phyloP scores from a whole-genome alignment of 1,140 invertebrate species.

The Wasmannia auropunctata region DNA sequence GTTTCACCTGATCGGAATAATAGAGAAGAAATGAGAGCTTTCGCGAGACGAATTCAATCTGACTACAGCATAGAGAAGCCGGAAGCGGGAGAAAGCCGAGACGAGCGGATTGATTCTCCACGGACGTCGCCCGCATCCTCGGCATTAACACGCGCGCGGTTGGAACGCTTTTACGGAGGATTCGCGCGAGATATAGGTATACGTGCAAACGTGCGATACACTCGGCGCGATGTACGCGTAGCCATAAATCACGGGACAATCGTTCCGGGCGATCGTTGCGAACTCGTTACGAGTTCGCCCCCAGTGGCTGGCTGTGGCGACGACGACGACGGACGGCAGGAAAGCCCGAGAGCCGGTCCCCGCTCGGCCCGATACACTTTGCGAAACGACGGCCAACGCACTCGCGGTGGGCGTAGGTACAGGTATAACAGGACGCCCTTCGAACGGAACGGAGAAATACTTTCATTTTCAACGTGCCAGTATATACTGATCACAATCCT shows the following conservation, averaged over 20 bases:
- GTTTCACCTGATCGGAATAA: neutral
- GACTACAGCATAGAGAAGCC: neutral
- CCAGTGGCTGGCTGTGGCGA: slow-evolving; percentile 41
- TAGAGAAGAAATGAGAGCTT: slow-evolving; percentile 19
- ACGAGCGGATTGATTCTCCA: slow-evolving; percentile 10
- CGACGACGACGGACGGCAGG: slow-evolving; percentile 11
- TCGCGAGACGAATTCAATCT: slow-evolving; percentile 11
- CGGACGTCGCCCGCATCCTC: slow-evolving; percentile 17
- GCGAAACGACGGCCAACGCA: slow-evolving; percentile 37
- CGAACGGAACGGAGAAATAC: slow-evolving; percentile 11
- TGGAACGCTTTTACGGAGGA: slow-evolving; percentile 41
- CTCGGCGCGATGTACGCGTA: slow-evolving; percentile 47
- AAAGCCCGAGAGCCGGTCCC: slow-evolving; percentile 38
- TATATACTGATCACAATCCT: neutral
- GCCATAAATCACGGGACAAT: slow-evolving; percentile 75
- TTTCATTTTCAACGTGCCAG: slow-evolving; percentile 29
- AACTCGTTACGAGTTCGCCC: slow-evolving; percentile 56
- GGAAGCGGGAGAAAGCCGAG: slow-evolving; percentile 34
- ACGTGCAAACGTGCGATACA: slow-evolving; percentile 30
- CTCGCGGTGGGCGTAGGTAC: slow-evolving; percentile 36
- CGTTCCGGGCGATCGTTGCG: slow-evolving; percentile 69
- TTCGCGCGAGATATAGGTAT: slow-evolving; percentile 51
- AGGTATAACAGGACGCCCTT: slow-evolving; percentile 56
- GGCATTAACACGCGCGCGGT: neutral
- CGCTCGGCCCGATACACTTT: slow-evolving; percentile 31